Base-by-base conservation (phyloP, 2,113 vertebrate genomes). In the Pituophis catenifer region DNA sequence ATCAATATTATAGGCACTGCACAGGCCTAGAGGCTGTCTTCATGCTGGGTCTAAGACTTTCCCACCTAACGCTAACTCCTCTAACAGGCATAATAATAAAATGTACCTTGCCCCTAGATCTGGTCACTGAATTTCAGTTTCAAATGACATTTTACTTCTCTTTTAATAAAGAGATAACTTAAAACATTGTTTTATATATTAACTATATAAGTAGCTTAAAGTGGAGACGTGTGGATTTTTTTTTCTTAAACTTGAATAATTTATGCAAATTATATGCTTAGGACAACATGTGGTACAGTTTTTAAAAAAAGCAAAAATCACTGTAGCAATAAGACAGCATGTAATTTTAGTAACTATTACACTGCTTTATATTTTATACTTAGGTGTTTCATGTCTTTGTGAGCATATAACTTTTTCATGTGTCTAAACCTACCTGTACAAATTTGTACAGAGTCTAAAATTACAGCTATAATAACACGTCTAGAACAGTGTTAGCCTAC, bases 301-400 rank as follows among this genome's bases (percentile, higher is more conserved):
- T 97, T 3, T 93, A 97, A 97, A 96, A 97, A 97, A 96, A 97
- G 97, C 97, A 97, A 97, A 97, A 97, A 97, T 97, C 97, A 97
- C 96, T 97, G 94, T 96, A 97, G 94, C 95, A 97, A 96, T 95
- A 96, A 97, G 97, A 97, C 96, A 97, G 94, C 96, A 96, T 96
- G 97, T 96, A 95, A 96, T 95, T 95, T 97, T 96, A 97, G 96
- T 97, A 95, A 96, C 90, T 96, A 96, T 96, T 97, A 94, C 96
- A 96, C 95, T 95, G 93, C 91, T 97, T 97, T 96, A 96, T 96
- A 95, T 96, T 96, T 97, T 96, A 97, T 95, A 97, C 95, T 70
- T 96, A 96, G 96, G 94, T 93, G 96, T 96, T 95, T 97, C 96
- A 96, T 97, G 97, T 97, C 96, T 97, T 97, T 97, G 95, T 95